phyloP scores from a whole-genome alignment of 2,113 vertebrate genomes.

The Hippocampus abdominalis region DNA sequence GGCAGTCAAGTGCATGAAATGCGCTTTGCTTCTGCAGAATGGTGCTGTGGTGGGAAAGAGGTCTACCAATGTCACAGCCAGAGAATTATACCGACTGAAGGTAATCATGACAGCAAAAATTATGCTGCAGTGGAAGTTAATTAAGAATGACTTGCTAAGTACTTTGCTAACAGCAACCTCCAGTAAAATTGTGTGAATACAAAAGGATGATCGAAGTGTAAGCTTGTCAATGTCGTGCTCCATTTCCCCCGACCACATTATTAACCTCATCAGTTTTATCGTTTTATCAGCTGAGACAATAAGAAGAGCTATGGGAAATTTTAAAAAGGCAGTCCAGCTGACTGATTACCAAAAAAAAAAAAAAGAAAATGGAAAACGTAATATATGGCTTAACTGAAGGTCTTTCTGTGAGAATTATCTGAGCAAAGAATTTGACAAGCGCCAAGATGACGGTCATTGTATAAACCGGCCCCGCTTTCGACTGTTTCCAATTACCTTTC shows the following conservation, averaged over 20 bases:
- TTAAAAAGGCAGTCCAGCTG: conserved; percentile 4
- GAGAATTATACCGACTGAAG: not conserved
- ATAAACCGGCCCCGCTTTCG: conserved; percentile 18
- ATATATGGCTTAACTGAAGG: conserved; percentile 1
- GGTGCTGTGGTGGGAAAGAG: conserved; percentile 26
- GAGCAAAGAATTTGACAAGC: not conserved
- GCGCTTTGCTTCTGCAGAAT: conserved; percentile 33
- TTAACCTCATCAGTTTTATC: conserved; percentile 6
- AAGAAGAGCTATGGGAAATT: conserved; percentile 3
- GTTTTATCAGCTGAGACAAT: conserved; percentile 18
- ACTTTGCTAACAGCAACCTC: conserved; percentile 1
- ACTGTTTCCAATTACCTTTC: conserved; percentile 50
- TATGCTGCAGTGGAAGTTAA: not conserved
- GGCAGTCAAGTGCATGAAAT: conserved; percentile 49
- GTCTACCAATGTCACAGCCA: conserved; percentile 24
- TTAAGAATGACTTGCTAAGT: not conserved
- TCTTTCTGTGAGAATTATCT: conserved; percentile 14
- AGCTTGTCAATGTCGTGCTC: not conserved
- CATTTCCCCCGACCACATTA: not conserved
- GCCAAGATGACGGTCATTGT: conserved; percentile 30
- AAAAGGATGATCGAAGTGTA: not conserved
- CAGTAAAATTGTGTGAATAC: no score
- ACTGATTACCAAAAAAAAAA: not conserved
- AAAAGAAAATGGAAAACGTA: not conserved
- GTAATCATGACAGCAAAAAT: not conserved